Evolutionary conservation across 2,113 vertebrate species (phyloP).

Genomic region (Ptilorrhoa leucosticta): DNA sequence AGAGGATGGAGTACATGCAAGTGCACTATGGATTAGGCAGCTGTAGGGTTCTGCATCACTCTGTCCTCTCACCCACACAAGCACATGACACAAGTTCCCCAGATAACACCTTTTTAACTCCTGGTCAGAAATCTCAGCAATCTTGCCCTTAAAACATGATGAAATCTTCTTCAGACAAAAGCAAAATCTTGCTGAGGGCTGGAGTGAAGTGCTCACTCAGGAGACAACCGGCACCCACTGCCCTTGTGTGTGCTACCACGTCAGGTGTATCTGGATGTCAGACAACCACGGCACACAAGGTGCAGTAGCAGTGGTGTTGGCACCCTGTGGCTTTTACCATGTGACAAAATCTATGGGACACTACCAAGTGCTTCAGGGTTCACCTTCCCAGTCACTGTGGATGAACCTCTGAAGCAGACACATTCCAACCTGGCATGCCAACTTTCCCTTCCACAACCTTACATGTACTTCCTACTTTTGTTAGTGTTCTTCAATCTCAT

Average conservation of each 20-base stretch:
- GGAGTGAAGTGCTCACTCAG: neutral
- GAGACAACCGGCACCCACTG: neutral
- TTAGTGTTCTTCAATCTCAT: neutral
- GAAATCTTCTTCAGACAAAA: neutral
- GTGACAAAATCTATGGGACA: neutral
- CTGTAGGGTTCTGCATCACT: neutral
- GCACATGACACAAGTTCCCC: neutral
- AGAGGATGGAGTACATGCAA: neutral
- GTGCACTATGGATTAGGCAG: neutral
- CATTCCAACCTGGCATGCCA: neutral
- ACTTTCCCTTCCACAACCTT: neutral
- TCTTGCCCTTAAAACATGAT: neutral
- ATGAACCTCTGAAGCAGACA: neutral
- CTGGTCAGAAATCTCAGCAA: neutral
- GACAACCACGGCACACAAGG: neutral
- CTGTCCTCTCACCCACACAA: neutral
- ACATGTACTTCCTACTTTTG: neutral
- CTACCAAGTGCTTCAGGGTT: neutral
- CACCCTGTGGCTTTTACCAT: neutral
- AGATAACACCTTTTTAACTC: neutral
- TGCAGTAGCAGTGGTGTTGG: neutral
- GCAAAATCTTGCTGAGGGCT: neutral
- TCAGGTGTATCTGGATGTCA: neutral
- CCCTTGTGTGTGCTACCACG: accelerated
- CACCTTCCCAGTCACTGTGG: neutral